Conservation (phyloP, 2,113 vertebrate species). For the Dipodomys spectabilis region DNA sequence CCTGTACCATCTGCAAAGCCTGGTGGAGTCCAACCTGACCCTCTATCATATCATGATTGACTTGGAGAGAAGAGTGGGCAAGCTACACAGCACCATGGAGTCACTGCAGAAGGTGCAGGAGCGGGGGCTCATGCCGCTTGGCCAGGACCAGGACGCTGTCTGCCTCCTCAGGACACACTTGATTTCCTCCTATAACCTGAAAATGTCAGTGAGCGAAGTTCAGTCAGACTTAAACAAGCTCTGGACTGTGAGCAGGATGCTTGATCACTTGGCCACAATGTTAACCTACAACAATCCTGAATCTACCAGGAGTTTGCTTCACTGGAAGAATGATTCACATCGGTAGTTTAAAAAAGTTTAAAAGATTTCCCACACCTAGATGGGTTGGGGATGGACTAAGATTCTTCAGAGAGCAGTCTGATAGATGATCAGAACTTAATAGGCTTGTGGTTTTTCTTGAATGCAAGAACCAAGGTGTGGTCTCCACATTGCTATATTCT, state of each 20-base stretch:
- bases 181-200: constrained; percentile 85
- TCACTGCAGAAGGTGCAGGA: constrained; percentile 83
- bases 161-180: constrained; percentile 78
- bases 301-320: constrained; percentile 87
- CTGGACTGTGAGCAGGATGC: constrained; percentile 88
- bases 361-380: constrained; percentile 84
- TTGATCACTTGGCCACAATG: constrained; percentile 90
- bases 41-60: constrained; percentile 81
- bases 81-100: constrained; percentile 84
- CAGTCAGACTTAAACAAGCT: constrained; percentile 91
- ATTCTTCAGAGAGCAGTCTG: no score
- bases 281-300: constrained; percentile 90
- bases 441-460: no score
- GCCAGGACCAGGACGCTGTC: constrained; percentile 75
- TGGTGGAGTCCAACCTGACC: constrained; percentile 84
- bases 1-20: constrained; percentile 22
- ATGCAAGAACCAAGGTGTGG: no score
- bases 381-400: background rate
- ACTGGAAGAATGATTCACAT: constrained; percentile 88
- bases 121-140: constrained; percentile 81
- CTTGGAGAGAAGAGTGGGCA: constrained; percentile 84
- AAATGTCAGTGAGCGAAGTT: constrained; percentile 86
- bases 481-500: no score
- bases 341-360: constrained; percentile 85
- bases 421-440: no score